These are phyloP conservation scores for Myoxocephalus aenaeus DNA, from an alignment of 2,797 vertebrate genomes.

Conservation along the genomic window DNA sequence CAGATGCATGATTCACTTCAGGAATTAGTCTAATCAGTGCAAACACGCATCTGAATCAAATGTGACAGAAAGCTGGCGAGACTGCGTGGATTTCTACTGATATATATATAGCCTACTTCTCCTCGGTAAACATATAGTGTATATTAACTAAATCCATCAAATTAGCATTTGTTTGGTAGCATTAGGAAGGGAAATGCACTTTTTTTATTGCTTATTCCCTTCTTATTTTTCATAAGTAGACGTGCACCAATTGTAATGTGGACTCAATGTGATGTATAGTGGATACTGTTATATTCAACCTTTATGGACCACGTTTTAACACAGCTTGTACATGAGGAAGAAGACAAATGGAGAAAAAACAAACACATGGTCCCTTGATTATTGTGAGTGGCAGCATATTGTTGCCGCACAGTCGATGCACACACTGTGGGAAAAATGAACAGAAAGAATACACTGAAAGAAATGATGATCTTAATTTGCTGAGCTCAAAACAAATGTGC, in stretches of 20 bases:
- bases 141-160: constrained; percentile 6
- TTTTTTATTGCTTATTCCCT: constrained; percentile 4
- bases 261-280: background rate
- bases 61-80: constrained; percentile 20
- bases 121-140: constrained; percentile 8
- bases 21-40: constrained; percentile 64
- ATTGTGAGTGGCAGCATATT: constrained; percentile 19
- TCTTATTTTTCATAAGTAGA: constrained; percentile 19
- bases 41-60: constrained; percentile 36
- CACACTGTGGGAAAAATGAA: constrained; percentile 34
- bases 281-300: background rate
- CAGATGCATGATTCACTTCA: constrained; percentile 59
- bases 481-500: constrained; percentile 28
- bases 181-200: background rate
- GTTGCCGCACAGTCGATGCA: constrained; percentile 2
- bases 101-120: background rate
- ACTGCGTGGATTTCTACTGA: constrained; percentile 1
- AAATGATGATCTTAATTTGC: constrained; percentile 61
- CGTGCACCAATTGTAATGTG: constrained; percentile 12
- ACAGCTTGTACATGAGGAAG: background rate
- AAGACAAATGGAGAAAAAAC: background rate
- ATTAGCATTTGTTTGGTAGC: constrained; percentile 7
- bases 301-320: constrained; percentile 12
- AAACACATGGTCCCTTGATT: constrained; percentile 9
- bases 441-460: constrained; percentile 13